Evolutionary conservation across 2,113 vertebrate species (phyloP).

Genomic region (Eclectus roratus): DNA sequence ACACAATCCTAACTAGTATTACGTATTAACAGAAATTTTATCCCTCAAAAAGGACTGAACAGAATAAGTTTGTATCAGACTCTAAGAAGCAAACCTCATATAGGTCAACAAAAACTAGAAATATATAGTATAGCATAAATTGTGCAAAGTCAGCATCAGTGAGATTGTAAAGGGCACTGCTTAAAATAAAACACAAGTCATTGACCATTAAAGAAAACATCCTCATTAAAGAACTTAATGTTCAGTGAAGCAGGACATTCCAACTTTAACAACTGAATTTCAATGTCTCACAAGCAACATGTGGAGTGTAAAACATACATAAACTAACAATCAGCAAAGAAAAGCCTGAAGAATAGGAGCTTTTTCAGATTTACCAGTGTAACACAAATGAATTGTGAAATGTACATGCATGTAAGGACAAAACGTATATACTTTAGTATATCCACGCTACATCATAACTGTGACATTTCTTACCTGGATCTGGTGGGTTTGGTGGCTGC

Average conservation of each 20-base stretch:
- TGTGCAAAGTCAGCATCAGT: background rate
- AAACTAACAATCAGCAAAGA: background rate
- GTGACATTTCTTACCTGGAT: slow-evolving; percentile 85
- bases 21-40: background rate
- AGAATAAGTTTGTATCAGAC: background rate
- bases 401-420: background rate
- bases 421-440: background rate
- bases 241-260: background rate
- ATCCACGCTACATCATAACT: background rate
- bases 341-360: background rate
- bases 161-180: background rate
- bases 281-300: background rate
- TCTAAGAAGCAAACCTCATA: background rate
- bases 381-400: background rate
- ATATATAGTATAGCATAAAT: background rate
- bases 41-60: background rate
- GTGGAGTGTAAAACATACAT: fast-evolving
- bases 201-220: background rate
- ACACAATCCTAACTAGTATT: background rate
- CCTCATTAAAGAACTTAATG: background rate
- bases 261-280: background rate
- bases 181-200: background rate
- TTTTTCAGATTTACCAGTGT: background rate
- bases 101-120: background rate
- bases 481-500: slow-evolving; percentile 94